Evolutionary conservation across 2,113 vertebrate species (phyloP).

Genomic region (Antennarius striatus): DNA sequence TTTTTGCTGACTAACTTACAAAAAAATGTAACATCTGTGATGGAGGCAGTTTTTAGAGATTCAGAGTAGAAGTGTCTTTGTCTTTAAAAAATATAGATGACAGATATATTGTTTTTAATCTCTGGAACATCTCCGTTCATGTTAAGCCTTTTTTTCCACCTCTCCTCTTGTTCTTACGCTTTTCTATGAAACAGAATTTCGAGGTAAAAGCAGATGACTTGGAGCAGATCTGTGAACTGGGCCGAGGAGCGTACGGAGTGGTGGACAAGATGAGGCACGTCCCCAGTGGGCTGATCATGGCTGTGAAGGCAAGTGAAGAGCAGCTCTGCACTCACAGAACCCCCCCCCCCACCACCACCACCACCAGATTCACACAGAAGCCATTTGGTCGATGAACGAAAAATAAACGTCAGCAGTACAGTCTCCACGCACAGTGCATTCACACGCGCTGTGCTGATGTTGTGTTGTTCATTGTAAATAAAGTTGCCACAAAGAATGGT

Average conservation of each 20-base stretch:
- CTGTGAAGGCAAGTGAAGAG: conserved; percentile 86
- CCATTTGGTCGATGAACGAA: too few species aligned
- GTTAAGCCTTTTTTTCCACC: background rate
- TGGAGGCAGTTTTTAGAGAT: background rate
- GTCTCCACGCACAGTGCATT: too few species aligned
- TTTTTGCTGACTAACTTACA: conserved; percentile 3
- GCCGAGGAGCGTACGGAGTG: conserved; percentile 93
- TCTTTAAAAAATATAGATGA: too few species aligned
- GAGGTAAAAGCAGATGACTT: conserved; percentile 96
- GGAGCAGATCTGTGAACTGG: conserved; percentile 91
- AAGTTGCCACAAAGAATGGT: too few species aligned
- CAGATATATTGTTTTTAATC: too few species aligned
- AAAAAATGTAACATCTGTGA: background rate
- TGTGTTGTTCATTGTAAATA: too few species aligned
- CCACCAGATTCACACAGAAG: background rate
- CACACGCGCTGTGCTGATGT: too few species aligned
- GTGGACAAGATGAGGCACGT: conserved; percentile 97
- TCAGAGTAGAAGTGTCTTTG: too few species aligned
- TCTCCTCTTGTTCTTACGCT: background rate
- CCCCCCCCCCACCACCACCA: too few species aligned
- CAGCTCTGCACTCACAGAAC: background rate
- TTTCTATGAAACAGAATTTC: conserved; percentile 83
- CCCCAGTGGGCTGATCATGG: conserved; percentile 94
- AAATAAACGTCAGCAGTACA: too few species aligned
- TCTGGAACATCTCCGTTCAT: too few species aligned